Percentiles rank a stretch among this genome's conserved stretches.
Conservation (phyloP, 2,113 vertebrate genomes). For the Etia nguti region DNA sequence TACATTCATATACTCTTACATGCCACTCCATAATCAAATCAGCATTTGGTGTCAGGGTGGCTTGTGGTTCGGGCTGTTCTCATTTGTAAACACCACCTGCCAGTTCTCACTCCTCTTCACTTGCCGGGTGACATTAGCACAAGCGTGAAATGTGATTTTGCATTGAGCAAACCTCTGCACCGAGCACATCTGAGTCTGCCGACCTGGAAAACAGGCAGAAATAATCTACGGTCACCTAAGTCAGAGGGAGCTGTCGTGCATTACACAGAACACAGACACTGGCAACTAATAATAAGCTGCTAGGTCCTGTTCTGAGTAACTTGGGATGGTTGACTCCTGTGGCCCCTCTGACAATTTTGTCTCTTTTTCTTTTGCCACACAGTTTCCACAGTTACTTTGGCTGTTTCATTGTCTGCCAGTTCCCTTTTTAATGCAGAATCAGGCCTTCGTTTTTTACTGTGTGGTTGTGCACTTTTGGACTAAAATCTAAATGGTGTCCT, state of each 20-base stretch:
- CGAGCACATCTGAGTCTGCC: constrained; percentile 34
- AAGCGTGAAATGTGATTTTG: constrained; percentile 63
- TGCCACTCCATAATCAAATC: constrained; percentile 55
- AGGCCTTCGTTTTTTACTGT: background rate
- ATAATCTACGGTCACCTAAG: constrained; percentile 50
- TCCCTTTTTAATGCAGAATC: background rate
- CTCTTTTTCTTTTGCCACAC: background rate
- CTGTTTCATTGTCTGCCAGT: background rate
- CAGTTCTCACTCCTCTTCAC: constrained; percentile 41
- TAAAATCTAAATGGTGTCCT: background rate
- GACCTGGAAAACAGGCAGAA: constrained; percentile 53
- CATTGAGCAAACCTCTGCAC: constrained; percentile 37
- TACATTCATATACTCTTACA: constrained; percentile 42
- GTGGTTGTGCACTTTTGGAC: background rate
- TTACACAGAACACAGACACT: constrained; percentile 6
- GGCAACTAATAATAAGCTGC: background rate
- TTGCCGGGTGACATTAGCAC: constrained; percentile 43
- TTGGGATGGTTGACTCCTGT: background rate
- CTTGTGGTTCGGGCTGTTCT: constrained; percentile 49
- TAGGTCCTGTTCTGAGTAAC: background rate
- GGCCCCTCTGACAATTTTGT: background rate
- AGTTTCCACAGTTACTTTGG: background rate
- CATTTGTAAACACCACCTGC: constrained; percentile 67
- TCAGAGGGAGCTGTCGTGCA: constrained; percentile 25
- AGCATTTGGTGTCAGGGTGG: constrained; percentile 47